A percentile compares a stretch with the other conserved stretches of the same genome.
These are phyloP conservation scores for Drosophila merina DNA, from an alignment of 2,888 invertebrate species.

Conservation along the genomic window DNA sequence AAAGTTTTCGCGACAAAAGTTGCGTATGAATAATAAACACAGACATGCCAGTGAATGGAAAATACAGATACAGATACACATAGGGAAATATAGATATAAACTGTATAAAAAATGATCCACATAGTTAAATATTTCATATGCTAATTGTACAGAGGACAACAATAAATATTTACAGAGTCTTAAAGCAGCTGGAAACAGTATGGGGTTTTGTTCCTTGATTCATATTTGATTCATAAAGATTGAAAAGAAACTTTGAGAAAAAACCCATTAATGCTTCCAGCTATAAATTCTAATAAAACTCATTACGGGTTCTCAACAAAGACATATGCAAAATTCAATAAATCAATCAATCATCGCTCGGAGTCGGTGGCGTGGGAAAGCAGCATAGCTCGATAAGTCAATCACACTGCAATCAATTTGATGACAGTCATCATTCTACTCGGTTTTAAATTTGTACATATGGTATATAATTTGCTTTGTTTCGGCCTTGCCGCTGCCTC, in stretches of 20 bases:
- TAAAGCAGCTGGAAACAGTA: conserved; percentile 1
- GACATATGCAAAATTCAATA: conserved; percentile 59
- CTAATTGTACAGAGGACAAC: conserved; percentile 11
- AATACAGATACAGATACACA: conserved; percentile 19
- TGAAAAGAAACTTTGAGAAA: no score
- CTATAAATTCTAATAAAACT: conserved; percentile 45
- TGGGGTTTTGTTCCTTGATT: no score
- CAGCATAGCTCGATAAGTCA: conserved; percentile 55
- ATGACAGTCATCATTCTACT: conserved; percentile 51
- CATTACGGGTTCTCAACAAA: conserved; percentile 33
- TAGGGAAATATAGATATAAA: conserved; percentile 21
- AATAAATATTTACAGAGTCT: conserved; percentile 17
- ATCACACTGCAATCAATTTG: conserved; percentile 61
- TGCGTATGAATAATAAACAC: conserved; percentile 70
- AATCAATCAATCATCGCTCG: conserved; percentile 62
- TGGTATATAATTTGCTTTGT: conserved; percentile 17
- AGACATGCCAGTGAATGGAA: conserved; percentile 41
- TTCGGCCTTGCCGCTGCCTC: conserved; percentile 20
- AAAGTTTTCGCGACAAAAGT: conserved; percentile 50
- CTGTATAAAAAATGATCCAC: conserved; percentile 20
- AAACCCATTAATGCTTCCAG: conserved; percentile 12
- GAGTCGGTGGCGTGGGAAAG: conserved; percentile 32
- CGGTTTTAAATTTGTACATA: conserved; percentile 22
- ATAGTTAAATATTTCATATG: conserved; percentile 23
- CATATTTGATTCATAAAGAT: no score